A percentile compares a stretch with the other conserved stretches of the same genome.
These are phyloP conservation scores for Trachelus stipa DNA, from an alignment of 2,888 invertebrate genomes.

Conservation along the genomic window DNA sequence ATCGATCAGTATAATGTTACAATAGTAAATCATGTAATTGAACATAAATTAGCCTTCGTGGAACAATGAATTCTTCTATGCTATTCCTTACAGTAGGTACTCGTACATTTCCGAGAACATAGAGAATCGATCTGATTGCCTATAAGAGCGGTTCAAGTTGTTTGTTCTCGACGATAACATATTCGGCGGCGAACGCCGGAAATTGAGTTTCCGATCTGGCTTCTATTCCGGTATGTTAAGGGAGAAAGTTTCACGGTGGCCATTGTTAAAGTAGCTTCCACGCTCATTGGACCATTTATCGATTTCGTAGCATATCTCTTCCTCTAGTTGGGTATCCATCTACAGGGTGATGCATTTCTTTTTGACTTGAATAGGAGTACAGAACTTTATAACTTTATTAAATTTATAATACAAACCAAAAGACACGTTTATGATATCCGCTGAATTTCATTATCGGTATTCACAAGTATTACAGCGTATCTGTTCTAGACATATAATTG, in stretches of 20 bases:
- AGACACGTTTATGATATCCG: neutral
- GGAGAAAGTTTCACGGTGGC: constrained; percentile 10
- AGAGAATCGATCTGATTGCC: neutral
- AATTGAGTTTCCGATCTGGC: constrained; percentile 33
- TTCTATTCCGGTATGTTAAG: constrained; percentile 27
- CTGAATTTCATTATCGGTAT: neutral
- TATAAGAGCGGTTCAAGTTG: constrained; percentile 22
- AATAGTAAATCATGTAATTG: neutral
- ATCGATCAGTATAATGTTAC: neutral
- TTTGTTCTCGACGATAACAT: constrained; percentile 28
- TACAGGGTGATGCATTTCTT: neutral
- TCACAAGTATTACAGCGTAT: neutral
- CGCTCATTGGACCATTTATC: constrained; percentile 4
- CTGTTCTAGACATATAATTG: neutral
- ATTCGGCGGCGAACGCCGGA: constrained; percentile 29
- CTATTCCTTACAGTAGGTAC: neutral
- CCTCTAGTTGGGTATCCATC: neutral
- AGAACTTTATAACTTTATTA: neutral
- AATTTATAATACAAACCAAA: neutral
- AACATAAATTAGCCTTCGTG: neutral
- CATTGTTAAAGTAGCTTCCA: constrained; percentile 5
- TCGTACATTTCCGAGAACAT: neutral
- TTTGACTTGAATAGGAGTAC: neutral
- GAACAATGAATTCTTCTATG: neutral
- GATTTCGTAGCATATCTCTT: constrained; percentile 2